Conservation (phyloP, 2,888 invertebrate genomes). For the Tenthredo notha region DNA sequence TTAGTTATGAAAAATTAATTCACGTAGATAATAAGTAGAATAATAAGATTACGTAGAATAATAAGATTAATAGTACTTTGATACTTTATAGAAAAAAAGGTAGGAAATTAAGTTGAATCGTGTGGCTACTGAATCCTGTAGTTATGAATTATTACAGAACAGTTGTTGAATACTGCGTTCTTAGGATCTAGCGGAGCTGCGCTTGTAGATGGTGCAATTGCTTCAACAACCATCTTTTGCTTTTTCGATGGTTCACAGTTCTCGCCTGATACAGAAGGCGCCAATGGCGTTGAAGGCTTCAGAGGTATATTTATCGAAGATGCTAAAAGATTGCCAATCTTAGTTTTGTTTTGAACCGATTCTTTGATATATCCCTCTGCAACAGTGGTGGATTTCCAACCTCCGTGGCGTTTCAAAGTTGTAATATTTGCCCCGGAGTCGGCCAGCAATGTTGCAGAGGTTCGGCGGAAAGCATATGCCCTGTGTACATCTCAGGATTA, state of each 20-base stretch:
- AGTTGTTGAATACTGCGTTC: not conserved
- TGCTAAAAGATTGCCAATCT: constrained; percentile 11
- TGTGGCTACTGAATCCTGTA: no score
- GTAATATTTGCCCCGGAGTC: no score
- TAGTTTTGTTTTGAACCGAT: not conserved
- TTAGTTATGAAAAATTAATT: not conserved
- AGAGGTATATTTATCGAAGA: constrained; percentile 19
- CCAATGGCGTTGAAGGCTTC: not conserved
- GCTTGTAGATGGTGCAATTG: not conserved
- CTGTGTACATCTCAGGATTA: constrained; percentile 54
- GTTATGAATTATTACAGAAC: not conserved
- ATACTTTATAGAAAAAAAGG: no score
- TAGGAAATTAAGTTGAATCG: no score
- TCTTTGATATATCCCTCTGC: not conserved
- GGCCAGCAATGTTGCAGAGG: constrained; percentile 50
- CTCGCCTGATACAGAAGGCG: not conserved
- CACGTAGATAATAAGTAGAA: not conserved
- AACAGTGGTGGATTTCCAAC: no score
- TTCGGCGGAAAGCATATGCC: constrained; percentile 53
- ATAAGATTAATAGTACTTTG: not conserved
- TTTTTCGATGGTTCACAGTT: constrained; percentile 8
- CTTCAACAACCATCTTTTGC: constrained; percentile 4
- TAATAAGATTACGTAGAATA: not conserved
- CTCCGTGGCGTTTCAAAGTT: no score
- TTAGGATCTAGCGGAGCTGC: not conserved